Conservation (phyloP, 37 sponge, comb jelly and placozoan species). For the Ephydatia muelleri region DNA sequence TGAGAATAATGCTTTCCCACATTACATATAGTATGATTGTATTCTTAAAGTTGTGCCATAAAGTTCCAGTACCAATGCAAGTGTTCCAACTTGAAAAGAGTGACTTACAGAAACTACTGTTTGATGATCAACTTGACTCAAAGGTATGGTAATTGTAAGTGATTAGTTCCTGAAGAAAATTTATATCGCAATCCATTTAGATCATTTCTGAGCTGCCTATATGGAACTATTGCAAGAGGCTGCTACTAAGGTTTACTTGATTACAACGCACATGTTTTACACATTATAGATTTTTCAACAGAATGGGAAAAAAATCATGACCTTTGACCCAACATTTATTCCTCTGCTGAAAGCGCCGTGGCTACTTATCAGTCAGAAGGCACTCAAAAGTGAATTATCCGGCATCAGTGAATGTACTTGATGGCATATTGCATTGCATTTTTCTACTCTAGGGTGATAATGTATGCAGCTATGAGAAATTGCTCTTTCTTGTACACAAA, state of each 20-base stretch:
- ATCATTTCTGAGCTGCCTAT: not conserved
- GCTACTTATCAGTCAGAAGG: not conserved
- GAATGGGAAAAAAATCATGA: not conserved
- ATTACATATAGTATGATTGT: not conserved
- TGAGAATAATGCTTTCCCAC: not conserved
- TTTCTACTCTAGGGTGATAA: not conserved
- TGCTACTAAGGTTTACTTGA: not conserved
- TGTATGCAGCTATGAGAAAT: not conserved
- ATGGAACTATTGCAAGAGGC: conserved; percentile 1
- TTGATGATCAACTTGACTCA: not conserved
- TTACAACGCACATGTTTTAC: not conserved
- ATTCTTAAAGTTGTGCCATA: not conserved
- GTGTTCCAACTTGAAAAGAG: not conserved
- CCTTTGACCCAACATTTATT: not conserved
- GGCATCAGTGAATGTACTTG: not conserved
- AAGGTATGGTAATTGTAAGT: not conserved
- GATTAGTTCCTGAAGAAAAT: not conserved
- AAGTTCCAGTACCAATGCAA: not conserved
- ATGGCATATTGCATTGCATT: not conserved
- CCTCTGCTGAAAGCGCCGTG: not conserved
- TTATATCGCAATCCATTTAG: not conserved
- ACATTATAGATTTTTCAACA: not conserved
- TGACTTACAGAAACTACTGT: not conserved
- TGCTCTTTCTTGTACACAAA: not conserved
- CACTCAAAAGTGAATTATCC: not conserved